Evolutionary conservation across 1,140 invertebrate genomes (phyloP).

Genomic region (Parasteatoda tepidariorum): DNA sequence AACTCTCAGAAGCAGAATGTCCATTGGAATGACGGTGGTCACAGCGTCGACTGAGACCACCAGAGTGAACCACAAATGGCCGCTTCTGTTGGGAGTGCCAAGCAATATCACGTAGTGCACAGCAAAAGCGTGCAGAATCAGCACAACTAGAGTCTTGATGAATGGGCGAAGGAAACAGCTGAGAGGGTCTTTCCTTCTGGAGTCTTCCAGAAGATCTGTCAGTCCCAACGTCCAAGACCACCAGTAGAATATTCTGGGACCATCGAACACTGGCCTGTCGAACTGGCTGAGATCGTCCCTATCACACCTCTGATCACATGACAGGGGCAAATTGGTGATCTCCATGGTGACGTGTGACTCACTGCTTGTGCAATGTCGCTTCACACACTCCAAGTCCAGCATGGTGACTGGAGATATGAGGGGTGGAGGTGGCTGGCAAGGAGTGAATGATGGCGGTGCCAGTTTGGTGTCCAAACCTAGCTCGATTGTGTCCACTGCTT

Average conservation of each 20-base stretch:
- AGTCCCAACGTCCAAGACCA: conserved; percentile 56
- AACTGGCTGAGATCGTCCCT: background rate
- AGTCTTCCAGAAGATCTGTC: conserved; percentile 41
- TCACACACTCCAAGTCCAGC: conserved; percentile 53
- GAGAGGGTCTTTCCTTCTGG: conserved; percentile 22
- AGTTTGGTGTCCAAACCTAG: conserved; percentile 41
- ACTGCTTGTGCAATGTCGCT: conserved; percentile 52
- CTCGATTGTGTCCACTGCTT: conserved; percentile 35
- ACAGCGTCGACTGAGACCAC: conserved; percentile 58
- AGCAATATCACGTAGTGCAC: conserved; percentile 56
- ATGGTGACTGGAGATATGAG: conserved; percentile 42
- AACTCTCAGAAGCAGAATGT: conserved; percentile 45
- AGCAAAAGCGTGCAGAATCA: conserved; percentile 50
- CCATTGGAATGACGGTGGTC: conserved; percentile 57
- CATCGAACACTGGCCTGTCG: conserved; percentile 27
- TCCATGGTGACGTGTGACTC: conserved; percentile 58
- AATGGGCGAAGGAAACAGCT: conserved; percentile 50
- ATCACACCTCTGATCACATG: conserved; percentile 41
- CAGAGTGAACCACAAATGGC: conserved; percentile 54
- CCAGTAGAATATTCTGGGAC: conserved; percentile 50
- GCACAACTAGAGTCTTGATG: conserved; percentile 34
- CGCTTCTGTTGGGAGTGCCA: conserved; percentile 42
- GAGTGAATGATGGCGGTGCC: background rate
- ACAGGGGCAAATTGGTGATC: conserved; percentile 44
- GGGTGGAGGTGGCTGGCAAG: background rate